A percentile compares a stretch with the other conserved stretches of the same genome.
These are phyloP conservation scores for Pseudopleuronectes americanus DNA, from an alignment of 2,797 vertebrate genomes.

Conservation along the genomic window DNA sequence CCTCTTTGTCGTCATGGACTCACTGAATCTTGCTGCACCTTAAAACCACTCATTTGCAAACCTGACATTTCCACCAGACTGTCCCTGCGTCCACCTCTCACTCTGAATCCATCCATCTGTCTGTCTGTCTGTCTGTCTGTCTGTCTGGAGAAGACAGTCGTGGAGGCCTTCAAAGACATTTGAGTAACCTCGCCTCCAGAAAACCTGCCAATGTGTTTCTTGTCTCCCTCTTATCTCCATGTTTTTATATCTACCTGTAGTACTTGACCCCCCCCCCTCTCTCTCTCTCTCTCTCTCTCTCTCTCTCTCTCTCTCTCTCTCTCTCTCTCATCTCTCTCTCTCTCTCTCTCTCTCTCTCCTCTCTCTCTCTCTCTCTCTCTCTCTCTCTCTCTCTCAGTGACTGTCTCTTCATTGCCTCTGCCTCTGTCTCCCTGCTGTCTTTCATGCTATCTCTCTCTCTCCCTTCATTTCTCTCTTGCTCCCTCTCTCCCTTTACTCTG, in stretches of 20 bases:
- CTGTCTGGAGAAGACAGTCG: constrained; percentile 36
- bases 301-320: too few relatives aligned
- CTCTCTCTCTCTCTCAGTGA: too few relatives aligned
- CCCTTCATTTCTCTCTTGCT: constrained; percentile 42
- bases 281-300: too few relatives aligned
- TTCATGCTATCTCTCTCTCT: constrained; percentile 28
- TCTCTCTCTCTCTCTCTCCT: too few relatives aligned
- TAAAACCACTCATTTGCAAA: constrained; percentile 46
- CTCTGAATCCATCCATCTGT: constrained; percentile 41
- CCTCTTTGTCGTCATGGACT: constrained; percentile 10
- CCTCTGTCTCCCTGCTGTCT: neutral
- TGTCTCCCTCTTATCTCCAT: constrained; percentile 21
- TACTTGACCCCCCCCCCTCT: neutral
- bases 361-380: too few relatives aligned
- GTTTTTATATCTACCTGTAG: constrained; percentile 13
- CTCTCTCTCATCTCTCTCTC: too few relatives aligned
- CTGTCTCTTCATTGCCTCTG: neutral
- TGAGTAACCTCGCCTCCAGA: constrained; percentile 57
- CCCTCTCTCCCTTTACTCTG: constrained; percentile 35
- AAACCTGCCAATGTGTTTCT: constrained; percentile 44
- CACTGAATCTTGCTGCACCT: constrained; percentile 30
- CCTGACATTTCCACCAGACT: constrained; percentile 45
- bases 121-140: constrained; percentile 56
- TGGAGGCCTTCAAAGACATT: constrained; percentile 61
- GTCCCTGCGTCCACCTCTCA: constrained; percentile 36